These are phyloP conservation scores for Pipistrellus pipistrellus DNA, from an alignment of 2,797 vertebrate genomes.

Conservation along the genomic window DNA sequence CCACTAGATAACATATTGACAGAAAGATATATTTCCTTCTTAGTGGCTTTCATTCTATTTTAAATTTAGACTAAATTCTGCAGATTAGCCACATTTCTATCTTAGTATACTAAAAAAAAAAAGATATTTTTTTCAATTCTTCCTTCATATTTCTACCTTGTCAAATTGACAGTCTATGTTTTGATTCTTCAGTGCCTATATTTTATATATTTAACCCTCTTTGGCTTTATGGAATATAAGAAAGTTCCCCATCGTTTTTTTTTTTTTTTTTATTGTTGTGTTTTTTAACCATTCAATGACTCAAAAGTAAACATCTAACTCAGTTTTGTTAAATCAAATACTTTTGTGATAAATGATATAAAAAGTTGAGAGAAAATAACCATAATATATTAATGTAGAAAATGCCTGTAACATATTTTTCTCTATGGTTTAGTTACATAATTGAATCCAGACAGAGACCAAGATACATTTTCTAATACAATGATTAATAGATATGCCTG, in stretches of 20 bases:
- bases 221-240: not conserved
- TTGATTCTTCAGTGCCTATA: not conserved
- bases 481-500: not conserved
- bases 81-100: not conserved
- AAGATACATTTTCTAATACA: not conserved
- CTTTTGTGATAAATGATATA: not conserved
- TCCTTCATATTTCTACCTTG: not conserved
- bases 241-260: not conserved
- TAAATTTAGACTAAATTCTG: not conserved
- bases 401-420: not conserved
- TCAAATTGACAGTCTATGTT: not conserved
- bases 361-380: not conserved
- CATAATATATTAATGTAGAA: not conserved
- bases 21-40: not conserved
- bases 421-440: not conserved
- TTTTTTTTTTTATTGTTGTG: too few species aligned
- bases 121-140: not conserved
- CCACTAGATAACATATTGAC: not conserved
- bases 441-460: conserved; percentile 18
- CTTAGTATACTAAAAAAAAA: not conserved
- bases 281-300: not conserved
- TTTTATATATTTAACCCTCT: not conserved
- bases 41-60: not conserved
- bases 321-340: conserved; percentile 17
- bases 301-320: conserved; percentile 10